Evolutionary conservation across 2,888 invertebrate genomes (phyloP).

Genomic region (Polymixis lichenea): DNA sequence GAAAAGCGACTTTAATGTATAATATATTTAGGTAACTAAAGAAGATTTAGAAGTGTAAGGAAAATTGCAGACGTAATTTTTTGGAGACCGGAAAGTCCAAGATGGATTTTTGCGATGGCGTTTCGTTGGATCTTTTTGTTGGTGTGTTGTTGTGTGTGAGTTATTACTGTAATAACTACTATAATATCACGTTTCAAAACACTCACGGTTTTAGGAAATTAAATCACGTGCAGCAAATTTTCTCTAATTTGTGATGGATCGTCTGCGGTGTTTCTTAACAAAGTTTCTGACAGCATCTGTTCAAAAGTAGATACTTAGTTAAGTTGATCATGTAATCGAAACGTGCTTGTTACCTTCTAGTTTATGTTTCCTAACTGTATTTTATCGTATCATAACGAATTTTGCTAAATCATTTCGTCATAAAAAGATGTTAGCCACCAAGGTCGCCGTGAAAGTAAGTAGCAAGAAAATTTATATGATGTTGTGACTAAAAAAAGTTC

Average conservation of each 20-base stretch:
- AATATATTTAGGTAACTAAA: neutral
- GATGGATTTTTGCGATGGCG: neutral
- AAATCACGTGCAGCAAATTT: slow-evolving; percentile 2
- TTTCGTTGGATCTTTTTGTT: neutral
- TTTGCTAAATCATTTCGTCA: slow-evolving; percentile 2
- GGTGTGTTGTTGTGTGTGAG: neutral
- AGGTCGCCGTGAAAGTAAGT: slow-evolving; percentile 19
- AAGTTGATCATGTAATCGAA: slow-evolving; percentile 5
- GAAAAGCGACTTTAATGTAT: neutral
- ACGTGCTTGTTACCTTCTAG: neutral
- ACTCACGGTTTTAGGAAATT: neutral
- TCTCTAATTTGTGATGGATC: slow-evolving; percentile 30
- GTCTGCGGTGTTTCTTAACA: slow-evolving; percentile 10
- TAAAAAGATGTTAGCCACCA: slow-evolving; percentile 18
- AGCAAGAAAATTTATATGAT: slow-evolving; percentile 20
- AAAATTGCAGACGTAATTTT: slow-evolving; percentile 3
- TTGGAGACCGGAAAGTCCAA: neutral
- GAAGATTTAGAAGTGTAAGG: neutral
- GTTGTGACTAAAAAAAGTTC: slow-evolving; percentile 37
- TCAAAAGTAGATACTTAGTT: neutral
- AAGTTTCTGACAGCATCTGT: slow-evolving; percentile 27
- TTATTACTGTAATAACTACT: neutral
- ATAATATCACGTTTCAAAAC: neutral
- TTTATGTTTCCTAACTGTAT: neutral
- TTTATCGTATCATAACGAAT: neutral